Evolutionary conservation across 2,113 vertebrate genomes (phyloP), one percentile per base, ranked within the genome.

Genomic region (Oceanodroma tethys): DNA sequence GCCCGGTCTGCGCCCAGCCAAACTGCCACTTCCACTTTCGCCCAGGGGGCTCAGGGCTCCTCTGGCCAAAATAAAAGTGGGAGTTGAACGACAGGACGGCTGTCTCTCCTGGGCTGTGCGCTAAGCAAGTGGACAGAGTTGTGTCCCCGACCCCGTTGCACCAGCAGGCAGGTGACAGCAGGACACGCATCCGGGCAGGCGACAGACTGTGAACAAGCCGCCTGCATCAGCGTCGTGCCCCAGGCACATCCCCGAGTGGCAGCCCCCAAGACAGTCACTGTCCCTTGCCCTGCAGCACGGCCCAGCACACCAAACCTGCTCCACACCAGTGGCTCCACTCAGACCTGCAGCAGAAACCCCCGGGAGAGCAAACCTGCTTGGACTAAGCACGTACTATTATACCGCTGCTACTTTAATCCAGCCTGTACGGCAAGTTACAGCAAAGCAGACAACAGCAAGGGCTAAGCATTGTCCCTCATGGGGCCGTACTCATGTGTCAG

Each of bases 161-260:
- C 22, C 71, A 71, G 40, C 40, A 65, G 8, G 9, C 0, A 0
- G 0, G 1, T 55, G 60, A 42, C 50, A 48, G 66, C 34, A 67
- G 62, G 47, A 71, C 30, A 7, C 7, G 53, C 3, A 1, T 18
- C 53, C 7, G 3, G 21, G 16, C 47, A 30, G 29, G 30, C 4
- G 3, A 23, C 50, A 65, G 25, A 29, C 6, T 16, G 34, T 7
- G 8, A 50, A 68, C 16, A 40, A 63, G 47, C 29, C 6, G 0
- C 10, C 42, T 27, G 25, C 47, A 68, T 32, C 58, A 23, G 14
- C 43, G 50, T 27, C 1, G 4, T 1, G 4, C 19, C n/a, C 25
- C 5, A 7, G 36, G 19, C 48, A 53, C 12, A 19, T 34, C 43
- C 68, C 58, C 4, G 2, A 36, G 25, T 32, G n/a, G 11, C 14